Percentiles rank a stretch among this genome's conserved stretches.
Evolutionary conservation across 2,113 vertebrate genomes (phyloP).

Genomic region (Tursiops truncatus): DNA sequence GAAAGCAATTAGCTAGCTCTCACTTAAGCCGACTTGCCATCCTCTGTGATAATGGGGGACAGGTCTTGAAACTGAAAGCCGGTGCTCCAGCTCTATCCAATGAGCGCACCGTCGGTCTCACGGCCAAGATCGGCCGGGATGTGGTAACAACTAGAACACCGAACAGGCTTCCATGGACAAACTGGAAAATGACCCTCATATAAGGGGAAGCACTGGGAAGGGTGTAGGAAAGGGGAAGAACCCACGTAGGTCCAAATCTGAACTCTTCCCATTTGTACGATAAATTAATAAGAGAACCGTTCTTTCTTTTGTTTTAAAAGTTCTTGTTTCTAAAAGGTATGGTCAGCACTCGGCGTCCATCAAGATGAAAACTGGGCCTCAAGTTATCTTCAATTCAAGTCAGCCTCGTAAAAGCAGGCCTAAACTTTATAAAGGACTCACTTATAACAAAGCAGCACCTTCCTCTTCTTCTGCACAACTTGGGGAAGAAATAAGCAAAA

Average conservation of each 20-base stretch:
- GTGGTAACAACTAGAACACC: background rate
- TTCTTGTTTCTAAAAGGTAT: background rate
- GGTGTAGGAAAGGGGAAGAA: too few species aligned
- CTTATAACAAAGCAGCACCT: background rate
- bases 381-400: background rate
- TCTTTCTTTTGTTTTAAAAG: background rate
- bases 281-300: background rate
- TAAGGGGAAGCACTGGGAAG: background rate
- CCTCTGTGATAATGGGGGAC: constrained; percentile 26
- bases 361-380: background rate
- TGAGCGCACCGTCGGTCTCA: background rate
- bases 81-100: background rate
- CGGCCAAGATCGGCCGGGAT: background rate
- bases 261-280: background rate
- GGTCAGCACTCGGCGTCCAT: background rate
- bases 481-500: background rate
- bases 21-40: constrained; percentile 64
- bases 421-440: background rate
- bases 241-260: too few species aligned
- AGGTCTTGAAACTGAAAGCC: constrained; percentile 12
- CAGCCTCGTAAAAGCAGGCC: background rate
- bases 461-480: background rate
- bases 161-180: background rate
- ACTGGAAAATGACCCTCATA: background rate
- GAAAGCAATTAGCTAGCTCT: constrained; percentile 80